Base-by-base conservation (phyloP, 2,888 invertebrate genomes). In the Chydorus sphaericus region DNA sequence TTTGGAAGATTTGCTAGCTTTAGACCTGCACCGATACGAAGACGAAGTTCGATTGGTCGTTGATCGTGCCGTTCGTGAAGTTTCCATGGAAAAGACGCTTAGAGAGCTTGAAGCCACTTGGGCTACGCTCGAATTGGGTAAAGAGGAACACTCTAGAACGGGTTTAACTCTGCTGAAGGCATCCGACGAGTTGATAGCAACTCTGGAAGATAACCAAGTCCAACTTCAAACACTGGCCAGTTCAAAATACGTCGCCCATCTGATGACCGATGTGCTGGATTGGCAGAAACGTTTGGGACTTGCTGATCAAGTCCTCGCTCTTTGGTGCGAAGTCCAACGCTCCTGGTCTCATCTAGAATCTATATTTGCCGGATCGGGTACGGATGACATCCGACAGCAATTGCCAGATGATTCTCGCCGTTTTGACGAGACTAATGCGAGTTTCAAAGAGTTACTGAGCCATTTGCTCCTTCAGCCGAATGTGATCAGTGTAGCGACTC, bases 311-410 rank as follows among this genome's bases (percentile, higher is more conserved):
- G 93, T 74, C n/a, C 61, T 64, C 39, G 62, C 48, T n/a, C 33
- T 86, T 6, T 90, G 90, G 89, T 90, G 93, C 73, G 94, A 94
- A 73, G 93, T 96, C 28, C 96, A 96, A 72, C 76, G 94, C 57
- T 93, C 93, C 26, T 96, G 96, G 96, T 88, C 88, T 65, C 92
- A 96, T 72, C 77, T 96, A 59, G 94, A 96, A 73, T 92, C 92
- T 64, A 96, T 96, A 68, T 96, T 96, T 69, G 93, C 94, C 82
- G 93, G 92, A 62, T 93, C 94, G 0, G 93, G 92, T 62, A 93
- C 94, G 0, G 93, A 96, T 69, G 96, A 96, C 70, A 96, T 96
- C 63, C 78, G 93, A 58, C 86, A 85, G 66, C 93, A 96, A 69
- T 72, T 96, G 55, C 94, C 96, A 3, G 85, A 89, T 61, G 96